These are phyloP conservation scores for Elysia crispata DNA, from an alignment of 2,888 invertebrate genomes.

Conservation along the genomic window DNA sequence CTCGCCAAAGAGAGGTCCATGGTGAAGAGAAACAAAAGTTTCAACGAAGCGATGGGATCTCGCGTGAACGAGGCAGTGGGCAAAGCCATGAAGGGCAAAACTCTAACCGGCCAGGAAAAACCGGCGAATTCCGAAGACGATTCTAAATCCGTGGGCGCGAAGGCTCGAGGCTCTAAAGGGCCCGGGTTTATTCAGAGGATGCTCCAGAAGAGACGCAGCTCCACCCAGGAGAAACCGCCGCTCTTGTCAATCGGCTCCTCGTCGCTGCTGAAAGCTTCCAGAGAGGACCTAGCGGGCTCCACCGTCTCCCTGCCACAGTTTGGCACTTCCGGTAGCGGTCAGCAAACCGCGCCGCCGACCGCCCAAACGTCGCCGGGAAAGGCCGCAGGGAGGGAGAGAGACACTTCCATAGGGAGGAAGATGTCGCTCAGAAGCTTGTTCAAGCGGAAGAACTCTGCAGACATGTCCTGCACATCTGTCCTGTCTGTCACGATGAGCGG, in stretches of 20 bases:
- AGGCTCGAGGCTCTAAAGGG: constrained; percentile 52
- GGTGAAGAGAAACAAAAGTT: constrained; percentile 47
- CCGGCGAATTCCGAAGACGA: constrained; percentile 1
- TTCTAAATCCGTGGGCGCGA: neutral
- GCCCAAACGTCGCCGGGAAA: constrained; percentile 14
- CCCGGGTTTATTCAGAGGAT: constrained; percentile 65
- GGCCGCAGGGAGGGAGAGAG: constrained; percentile 23
- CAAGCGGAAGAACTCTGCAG: constrained; percentile 51
- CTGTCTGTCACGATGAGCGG: constrained; percentile 1
- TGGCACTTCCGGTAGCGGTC: neutral
- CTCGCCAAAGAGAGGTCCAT: constrained; percentile 37
- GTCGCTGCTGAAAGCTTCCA: constrained; percentile 14
- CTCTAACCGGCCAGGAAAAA: neutral
- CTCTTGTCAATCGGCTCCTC: constrained; percentile 19
- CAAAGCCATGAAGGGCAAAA: constrained; percentile 2
- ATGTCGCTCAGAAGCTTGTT: constrained; percentile 55
- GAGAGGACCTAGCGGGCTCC: neutral
- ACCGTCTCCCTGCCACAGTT: neutral
- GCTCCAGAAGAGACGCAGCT: constrained; percentile 62
- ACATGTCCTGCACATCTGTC: neutral
- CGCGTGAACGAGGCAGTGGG: neutral
- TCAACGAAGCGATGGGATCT: constrained; percentile 43
- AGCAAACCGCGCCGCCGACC: constrained; percentile 21
- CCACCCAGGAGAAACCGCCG: constrained; percentile 50
- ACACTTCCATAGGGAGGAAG: constrained; percentile 42